Evolutionary conservation across 2,797 vertebrate genomes (phyloP).

Genomic region (Lateolabrax maculatus): DNA sequence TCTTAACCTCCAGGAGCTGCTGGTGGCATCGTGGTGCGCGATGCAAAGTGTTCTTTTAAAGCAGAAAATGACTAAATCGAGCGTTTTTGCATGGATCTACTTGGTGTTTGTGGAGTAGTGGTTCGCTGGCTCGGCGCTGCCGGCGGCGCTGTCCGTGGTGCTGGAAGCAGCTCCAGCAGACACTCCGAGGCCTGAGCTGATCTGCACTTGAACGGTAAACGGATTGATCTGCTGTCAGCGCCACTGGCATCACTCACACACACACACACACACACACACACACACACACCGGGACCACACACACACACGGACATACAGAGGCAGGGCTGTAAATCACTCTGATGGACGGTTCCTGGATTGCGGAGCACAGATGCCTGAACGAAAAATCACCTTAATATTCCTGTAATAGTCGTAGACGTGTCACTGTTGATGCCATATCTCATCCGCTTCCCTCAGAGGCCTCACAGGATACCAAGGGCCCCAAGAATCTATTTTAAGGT

Average conservation of each 20-base stretch:
- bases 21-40: accelerated
- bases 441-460: conserved; percentile 9
- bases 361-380: conserved; percentile 40
- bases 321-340: conserved; percentile 64
- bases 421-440: conserved; percentile 45
- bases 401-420: conserved; percentile 55
- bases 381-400: conserved; percentile 61
- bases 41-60: background rate
- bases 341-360: conserved; percentile 51
- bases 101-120: background rate
- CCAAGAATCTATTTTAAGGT: background rate
- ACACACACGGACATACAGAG: conserved; percentile 1
- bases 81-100: accelerated
- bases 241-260: conserved; percentile 66
- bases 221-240: conserved; percentile 81
- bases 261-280: conserved; percentile 40
- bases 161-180: conserved; percentile 64
- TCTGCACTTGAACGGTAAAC: conserved; percentile 76
- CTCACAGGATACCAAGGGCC: background rate
- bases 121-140: no score
- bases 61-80: background rate
- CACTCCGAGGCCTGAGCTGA: conserved; percentile 55
- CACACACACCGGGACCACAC: conserved; percentile 56
- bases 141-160: conserved; percentile 80
- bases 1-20: conserved; percentile 26